Percentiles rank a stretch among this genome's conserved stretches.
Conservation (phyloP, 2,797 vertebrate genomes). For the Gymnocypris eckloni region DNA sequence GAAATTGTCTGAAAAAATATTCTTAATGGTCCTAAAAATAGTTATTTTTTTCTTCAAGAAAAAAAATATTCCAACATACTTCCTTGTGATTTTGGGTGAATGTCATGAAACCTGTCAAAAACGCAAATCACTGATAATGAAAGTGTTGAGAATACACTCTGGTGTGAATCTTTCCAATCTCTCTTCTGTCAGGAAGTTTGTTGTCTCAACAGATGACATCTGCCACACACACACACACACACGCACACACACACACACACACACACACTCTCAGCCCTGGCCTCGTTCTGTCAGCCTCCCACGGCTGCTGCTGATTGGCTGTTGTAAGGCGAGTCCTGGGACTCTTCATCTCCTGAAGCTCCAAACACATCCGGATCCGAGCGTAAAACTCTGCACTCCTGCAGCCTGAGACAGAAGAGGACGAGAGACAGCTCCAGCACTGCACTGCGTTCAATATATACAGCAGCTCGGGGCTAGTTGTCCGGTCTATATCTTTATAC, state of each 20-base stretch:
- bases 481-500: background rate
- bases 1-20: background rate
- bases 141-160: background rate
- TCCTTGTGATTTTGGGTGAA: background rate
- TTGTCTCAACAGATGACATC: background rate
- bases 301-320: conserved; percentile 77
- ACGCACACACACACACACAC: background rate
- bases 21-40: background rate
- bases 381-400: conserved; percentile 52
- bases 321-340: conserved; percentile 70
- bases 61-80: too few relatives aligned
- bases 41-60: background rate
- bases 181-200: background rate
- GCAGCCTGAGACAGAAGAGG: conserved; percentile 12
- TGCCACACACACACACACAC: conserved; percentile 11
- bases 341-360: conserved; percentile 72
- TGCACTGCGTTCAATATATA: background rate
- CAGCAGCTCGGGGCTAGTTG: background rate
- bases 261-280: conserved; percentile 64
- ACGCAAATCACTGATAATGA: background rate
- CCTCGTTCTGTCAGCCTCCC: conserved; percentile 88
- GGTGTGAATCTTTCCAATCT: background rate
- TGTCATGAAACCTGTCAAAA: background rate
- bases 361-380: conserved; percentile 59
- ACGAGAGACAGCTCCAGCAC: conserved; percentile 10